Percentiles rank a stretch among this genome's conserved stretches.
These are phyloP conservation scores for Ispidina lecontei DNA, from an alignment of 2,797 vertebrate species.

Conservation along the genomic window DNA sequence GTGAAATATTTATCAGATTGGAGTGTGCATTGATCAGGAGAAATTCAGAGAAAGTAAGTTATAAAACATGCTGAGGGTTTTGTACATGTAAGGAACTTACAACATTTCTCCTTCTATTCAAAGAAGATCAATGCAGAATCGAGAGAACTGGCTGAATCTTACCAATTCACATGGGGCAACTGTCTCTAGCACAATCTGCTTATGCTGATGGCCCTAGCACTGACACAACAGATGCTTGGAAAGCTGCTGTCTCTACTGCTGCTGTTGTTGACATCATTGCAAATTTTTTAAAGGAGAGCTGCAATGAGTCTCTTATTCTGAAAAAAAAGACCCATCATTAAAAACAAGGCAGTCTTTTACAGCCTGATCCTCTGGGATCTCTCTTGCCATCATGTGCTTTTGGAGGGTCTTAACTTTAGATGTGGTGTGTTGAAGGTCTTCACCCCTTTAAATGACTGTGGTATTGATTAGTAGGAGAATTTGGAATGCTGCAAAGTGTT, in stretches of 20 bases:
- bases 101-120: neutral
- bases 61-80: neutral
- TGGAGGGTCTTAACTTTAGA: neutral
- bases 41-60: neutral
- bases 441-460: neutral
- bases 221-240: conserved; percentile 33
- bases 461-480: neutral
- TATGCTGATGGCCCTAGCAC: conserved; percentile 25
- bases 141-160: neutral
- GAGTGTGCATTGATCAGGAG: neutral
- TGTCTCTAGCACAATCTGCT: conserved; percentile 43
- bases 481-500: neutral
- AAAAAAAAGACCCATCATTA: neutral
- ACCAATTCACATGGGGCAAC: neutral
- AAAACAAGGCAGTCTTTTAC: neutral
- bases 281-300: conserved; percentile 13
- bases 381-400: neutral
- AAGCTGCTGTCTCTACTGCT: neutral
- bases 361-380: neutral
- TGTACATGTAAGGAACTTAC: neutral
- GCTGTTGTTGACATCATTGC: neutral
- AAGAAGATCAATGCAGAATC: neutral
- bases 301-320: neutral
- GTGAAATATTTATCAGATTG: conserved; percentile 1
- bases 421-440: neutral